Evolutionary conservation across 2,888 invertebrate species (phyloP).

Genomic region (Zygogramma bicolorata): DNA sequence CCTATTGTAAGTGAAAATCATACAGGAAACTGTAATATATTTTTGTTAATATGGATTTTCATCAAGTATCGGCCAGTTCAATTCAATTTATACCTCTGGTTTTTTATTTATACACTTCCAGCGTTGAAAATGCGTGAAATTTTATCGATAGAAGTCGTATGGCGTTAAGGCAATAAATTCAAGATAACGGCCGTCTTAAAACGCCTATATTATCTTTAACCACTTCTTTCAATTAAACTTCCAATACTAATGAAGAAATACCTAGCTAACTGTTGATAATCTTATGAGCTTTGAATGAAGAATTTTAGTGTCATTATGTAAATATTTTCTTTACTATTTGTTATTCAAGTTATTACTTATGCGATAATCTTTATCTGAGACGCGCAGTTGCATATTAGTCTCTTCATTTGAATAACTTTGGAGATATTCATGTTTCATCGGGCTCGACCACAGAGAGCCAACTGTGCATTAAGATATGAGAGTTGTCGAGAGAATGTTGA

Average conservation of each 20-base stretch:
- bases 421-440: not conserved
- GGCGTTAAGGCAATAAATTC: not conserved
- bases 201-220: not conserved
- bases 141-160: no score
- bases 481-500: not conserved
- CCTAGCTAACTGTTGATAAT: not conserved
- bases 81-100: no score
- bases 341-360: conserved; percentile 4
- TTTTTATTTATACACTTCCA: not conserved
- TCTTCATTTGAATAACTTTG: conserved; percentile 2
- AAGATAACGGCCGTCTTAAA: not conserved
- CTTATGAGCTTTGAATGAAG: not conserved
- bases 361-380: not conserved
- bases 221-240: not conserved
- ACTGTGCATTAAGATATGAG: not conserved
- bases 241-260: conserved; percentile 2
- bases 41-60: no score
- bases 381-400: not conserved
- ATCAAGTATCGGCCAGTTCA: no score
- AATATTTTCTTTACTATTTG: conserved; percentile 6
- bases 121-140: not conserved
- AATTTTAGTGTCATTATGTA: not conserved
- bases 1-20: no score
- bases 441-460: not conserved
- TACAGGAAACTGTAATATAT: no score